Base-by-base conservation (phyloP, 2,888 invertebrate species). In the Caenorhabditis sp. region DNA sequence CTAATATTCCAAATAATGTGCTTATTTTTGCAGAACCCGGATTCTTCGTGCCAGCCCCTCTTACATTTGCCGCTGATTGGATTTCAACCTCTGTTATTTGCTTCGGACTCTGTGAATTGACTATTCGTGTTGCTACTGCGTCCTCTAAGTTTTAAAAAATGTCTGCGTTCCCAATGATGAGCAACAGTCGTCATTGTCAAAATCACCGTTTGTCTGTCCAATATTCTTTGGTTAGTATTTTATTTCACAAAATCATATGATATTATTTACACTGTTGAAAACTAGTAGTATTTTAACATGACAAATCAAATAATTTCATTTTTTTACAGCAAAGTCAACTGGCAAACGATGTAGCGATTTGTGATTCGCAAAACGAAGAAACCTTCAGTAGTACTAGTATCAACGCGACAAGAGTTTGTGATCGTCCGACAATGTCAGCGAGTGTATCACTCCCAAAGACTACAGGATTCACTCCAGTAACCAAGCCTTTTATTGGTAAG, bases 61-160 rank as follows among this genome's bases (percentile, higher is more conserved):
- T 71, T 59, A 64, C 70, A 8, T 77, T 80, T 71, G 62, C 77
- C 38, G 76, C 76, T 67, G 78, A 84, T 56, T 85, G 84, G 84
- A 83, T 80, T 58, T 82, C 82, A 25, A 78, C 80, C 10, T 81
- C 84, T 50, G 84, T 84, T 52, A 84, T 84, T 77, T 84, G 84
- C 72, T 84, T 84, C 80, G 84, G 84, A 54, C 80, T 84, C 67
- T 84, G 83, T 69, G 84, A 84, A 68, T 74, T 84, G 53, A 72
- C 77, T 56, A 83, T 84, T 66, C 83, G 84, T 53, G 82, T 83
- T 36, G 76, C 79, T 12, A 81, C 81, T 67, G 80, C 83, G 61
- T 68, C 75, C 20, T 67, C 70, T n/a, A 57, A 62, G 23, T 67
- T 68, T 65, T 80, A 70, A 80, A 50, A 62, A 73, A 82, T 82